These are phyloP conservation scores for Acanthosepion lycidas DNA, from an alignment of 2,888 invertebrate species.

Conservation along the genomic window DNA sequence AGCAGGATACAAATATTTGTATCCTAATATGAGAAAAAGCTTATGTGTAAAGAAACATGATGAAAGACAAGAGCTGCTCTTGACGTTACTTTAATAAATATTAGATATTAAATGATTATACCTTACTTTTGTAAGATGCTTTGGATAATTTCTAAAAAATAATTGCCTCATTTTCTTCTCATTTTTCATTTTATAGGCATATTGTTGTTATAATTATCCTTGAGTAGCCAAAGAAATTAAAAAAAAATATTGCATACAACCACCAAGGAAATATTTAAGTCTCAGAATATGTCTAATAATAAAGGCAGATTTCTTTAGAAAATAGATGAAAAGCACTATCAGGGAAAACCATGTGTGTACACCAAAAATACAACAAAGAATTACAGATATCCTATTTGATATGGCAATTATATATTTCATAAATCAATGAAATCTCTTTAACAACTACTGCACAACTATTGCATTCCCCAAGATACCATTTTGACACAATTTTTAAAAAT, in stretches of 20 bases:
- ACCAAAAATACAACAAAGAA: not conserved
- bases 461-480: not conserved
- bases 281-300: not conserved
- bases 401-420: conserved; percentile 15
- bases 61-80: no score
- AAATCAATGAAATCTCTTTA: conserved; percentile 3
- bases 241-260: not conserved
- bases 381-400: not conserved
- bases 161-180: not conserved
- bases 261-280: not conserved
- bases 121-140: not conserved
- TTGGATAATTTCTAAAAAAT: not conserved
- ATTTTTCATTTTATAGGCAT: not conserved
- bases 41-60: no score
- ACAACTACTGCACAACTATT: not conserved
- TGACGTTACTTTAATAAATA: no score
- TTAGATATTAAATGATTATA: not conserved
- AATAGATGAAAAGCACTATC: not conserved
- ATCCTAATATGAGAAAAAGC: no score
- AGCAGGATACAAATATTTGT: no score
- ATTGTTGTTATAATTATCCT: not conserved
- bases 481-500: not conserved
- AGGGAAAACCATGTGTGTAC: not conserved
- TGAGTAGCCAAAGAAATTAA: not conserved
- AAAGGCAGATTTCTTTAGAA: not conserved